A percentile compares a stretch with the other conserved stretches of the same genome.
These are phyloP conservation scores for Coryphaenoides rupestris DNA, from an alignment of 2,113 vertebrate species.

Conservation along the genomic window DNA sequence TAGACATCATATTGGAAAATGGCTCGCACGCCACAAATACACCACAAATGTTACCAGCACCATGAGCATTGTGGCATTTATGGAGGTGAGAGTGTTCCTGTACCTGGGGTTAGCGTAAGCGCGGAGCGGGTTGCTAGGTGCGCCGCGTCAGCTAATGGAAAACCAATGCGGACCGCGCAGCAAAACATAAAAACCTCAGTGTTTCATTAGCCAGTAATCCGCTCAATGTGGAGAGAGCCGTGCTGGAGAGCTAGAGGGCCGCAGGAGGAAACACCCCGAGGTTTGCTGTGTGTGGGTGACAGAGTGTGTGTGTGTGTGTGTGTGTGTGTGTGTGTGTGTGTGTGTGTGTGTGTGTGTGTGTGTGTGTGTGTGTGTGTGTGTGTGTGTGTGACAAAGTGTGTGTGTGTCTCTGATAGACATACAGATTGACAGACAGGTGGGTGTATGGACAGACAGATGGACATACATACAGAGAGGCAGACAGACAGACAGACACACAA, in stretches of 20 bases:
- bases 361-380: neutral
- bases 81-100: conserved; percentile 40
- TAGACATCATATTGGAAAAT: conserved; percentile 82
- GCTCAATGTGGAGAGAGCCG: conserved; percentile 63
- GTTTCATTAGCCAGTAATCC: conserved; percentile 75
- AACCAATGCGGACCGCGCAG: conserved; percentile 59
- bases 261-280: neutral
- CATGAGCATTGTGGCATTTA: conserved; percentile 54
- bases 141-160: conserved; percentile 66
- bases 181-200: conserved; percentile 58
- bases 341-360: neutral
- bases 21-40: conserved; percentile 69
- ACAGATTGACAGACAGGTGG: neutral
- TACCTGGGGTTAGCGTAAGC: conserved; percentile 61
- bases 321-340: neutral
- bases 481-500: no score
- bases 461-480: neutral
- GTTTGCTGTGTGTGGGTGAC: neutral
- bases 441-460: neutral
- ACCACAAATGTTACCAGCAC: conserved; percentile 54
- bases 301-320: neutral
- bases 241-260: conserved; percentile 26
- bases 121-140: conserved; percentile 22
- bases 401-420: neutral
- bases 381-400: neutral